phyloP scores from a whole-genome alignment of 2,888 invertebrate genomes.

The Amphipoea oculea region DNA sequence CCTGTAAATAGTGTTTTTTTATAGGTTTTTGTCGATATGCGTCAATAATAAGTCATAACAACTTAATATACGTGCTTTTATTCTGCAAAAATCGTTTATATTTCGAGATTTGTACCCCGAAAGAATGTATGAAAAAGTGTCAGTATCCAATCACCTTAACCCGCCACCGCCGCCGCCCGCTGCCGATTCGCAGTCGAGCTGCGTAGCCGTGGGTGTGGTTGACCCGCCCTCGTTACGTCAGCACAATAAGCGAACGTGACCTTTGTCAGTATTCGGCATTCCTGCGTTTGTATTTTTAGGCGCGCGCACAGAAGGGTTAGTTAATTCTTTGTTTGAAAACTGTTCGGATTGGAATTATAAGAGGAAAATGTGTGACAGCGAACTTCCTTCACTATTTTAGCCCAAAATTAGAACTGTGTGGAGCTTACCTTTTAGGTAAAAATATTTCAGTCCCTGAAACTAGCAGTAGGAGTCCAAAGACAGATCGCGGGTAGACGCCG shows the following conservation, averaged over 20 bases:
- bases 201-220: slow-evolving; percentile 63
- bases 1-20: no score
- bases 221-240: slow-evolving; percentile 66
- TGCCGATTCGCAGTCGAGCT: slow-evolving; percentile 48
- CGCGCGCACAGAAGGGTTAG: slow-evolving; percentile 5
- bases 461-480: not conserved
- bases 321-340: slow-evolving; percentile 1
- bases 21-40: no score
- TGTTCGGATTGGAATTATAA: not conserved
- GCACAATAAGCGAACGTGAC: slow-evolving; percentile 38
- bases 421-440: not conserved
- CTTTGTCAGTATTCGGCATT: slow-evolving; percentile 38
- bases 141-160: no score
- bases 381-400: not conserved
- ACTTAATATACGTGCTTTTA: no score
- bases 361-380: not conserved
- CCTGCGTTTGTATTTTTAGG: slow-evolving; percentile 22
- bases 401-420: not conserved
- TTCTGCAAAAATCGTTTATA: no score
- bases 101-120: no score
- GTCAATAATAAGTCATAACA: no score
- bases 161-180: slow-evolving; percentile 10
- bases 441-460: not conserved
- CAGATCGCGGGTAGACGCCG: not conserved
- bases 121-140: no score